Evolutionary conservation across 1,140 invertebrate genomes (phyloP), one percentile per base, ranked within the genome.

Genomic region (Glossosoma conforme): DNA sequence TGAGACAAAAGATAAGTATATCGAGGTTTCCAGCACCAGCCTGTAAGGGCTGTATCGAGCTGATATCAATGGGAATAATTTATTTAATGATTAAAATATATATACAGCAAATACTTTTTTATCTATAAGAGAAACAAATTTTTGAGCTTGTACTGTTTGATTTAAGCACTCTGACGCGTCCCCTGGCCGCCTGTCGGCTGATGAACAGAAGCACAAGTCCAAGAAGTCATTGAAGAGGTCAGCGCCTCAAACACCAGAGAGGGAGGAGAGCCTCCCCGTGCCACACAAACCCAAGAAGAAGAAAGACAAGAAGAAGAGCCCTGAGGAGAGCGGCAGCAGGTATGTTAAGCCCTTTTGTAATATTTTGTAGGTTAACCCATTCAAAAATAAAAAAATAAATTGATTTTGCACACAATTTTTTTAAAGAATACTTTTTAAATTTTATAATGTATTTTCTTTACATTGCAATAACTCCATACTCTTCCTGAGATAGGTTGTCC

Each of bases 281-380:
- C 43, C 51, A 24, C 74, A 77, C 52, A 72, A 72, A 42, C 68
- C 71, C 17, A 84, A 82, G 64, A 75, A 75, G 56, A 81, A 81
- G 65, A 82, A 82, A 59, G 79, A 71, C 17, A 83, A 82, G 62
- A 80, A 80, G 58, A 81, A 80, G 33, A 75, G 78, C 20, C 42
- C 51, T 1, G 56, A 58, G 11, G 51, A 54, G 24, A 30, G 8
- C 4, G 32, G 8, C 4, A 45, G 49, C 25, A 49, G 55, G 55
- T 58, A 47, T 5, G 21, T 44, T 13, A 45, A 22, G 6, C 21
- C 13, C 28, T 1, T 2, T 25, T 14, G 1, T 10, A 3, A 1
- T 19, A 18, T 30, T 28, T 11, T 44, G 15, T 40, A 3, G 4
- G 8, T 40, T 5, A 36, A 9, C 8, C 25, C 6, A 8, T 28